Conservation (phyloP, 2,888 invertebrate genomes). For the Eutolmus rufibarbis region DNA sequence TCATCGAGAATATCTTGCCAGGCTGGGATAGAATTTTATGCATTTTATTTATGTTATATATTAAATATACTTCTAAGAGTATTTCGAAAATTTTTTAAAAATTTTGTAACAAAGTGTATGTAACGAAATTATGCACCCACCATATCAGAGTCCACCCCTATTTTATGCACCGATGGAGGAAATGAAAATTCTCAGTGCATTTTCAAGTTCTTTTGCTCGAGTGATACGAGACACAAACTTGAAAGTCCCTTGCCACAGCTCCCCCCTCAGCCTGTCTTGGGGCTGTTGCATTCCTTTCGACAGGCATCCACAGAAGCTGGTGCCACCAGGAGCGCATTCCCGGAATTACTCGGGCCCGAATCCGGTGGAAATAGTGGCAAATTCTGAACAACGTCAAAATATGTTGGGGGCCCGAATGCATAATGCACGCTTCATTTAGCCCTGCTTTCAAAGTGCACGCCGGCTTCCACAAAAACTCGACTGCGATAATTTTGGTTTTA, state of each 20-base stretch:
- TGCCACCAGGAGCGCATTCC: not conserved
- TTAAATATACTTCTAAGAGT: not conserved
- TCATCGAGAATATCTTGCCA: too few relatives aligned
- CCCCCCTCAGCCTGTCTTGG: not conserved
- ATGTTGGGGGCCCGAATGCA: not conserved
- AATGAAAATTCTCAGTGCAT: not conserved
- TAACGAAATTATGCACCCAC: not conserved
- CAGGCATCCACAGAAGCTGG: not conserved
- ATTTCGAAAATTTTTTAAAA: not conserved
- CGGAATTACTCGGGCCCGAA: not conserved
- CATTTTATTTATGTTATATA: not conserved
- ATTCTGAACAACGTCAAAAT: not conserved
- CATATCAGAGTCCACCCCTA: not conserved
- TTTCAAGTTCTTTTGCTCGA: not conserved
- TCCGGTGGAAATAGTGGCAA: not conserved
- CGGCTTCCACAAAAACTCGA: not conserved
- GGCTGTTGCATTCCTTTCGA: not conserved
- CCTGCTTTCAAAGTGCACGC: not conserved
- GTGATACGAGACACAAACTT: not conserved
- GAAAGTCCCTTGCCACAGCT: not conserved
- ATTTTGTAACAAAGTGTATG: not conserved
- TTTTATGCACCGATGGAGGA: not conserved
- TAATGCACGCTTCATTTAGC: constrained; percentile 9
- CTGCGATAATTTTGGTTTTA: not conserved
- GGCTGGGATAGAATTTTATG: too few relatives aligned